Percentiles rank a stretch among this genome's conserved stretches.
These are phyloP conservation scores for Acronicta leporina DNA, from an alignment of 2,888 invertebrate genomes.

Conservation along the genomic window DNA sequence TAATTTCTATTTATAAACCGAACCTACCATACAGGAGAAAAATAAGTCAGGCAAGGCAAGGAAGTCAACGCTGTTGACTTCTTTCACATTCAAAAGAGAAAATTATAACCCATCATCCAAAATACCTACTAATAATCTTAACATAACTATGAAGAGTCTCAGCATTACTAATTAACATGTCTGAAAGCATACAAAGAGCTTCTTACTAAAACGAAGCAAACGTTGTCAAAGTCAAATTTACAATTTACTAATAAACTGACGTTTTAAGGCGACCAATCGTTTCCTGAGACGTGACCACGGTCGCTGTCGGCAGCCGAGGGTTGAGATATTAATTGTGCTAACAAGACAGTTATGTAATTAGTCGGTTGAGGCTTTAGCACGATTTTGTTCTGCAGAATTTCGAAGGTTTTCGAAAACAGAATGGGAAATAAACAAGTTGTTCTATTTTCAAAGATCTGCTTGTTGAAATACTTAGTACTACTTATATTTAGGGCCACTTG, in stretches of 20 bases:
- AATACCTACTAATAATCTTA: too few species aligned
- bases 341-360: slow-evolving; percentile 48
- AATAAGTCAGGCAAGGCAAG: too few species aligned
- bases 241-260: slow-evolving; percentile 44
- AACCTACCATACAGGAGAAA: too few species aligned
- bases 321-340: slow-evolving; percentile 53
- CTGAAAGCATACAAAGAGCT: background rate
- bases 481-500: too few species aligned
- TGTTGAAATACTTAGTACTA: too few species aligned
- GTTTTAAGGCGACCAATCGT: slow-evolving; percentile 32
- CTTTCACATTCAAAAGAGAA: too few species aligned
- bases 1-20: too few species aligned
- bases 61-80: too few species aligned
- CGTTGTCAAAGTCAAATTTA: slow-evolving; percentile 21
- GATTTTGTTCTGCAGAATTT: slow-evolving; percentile 13
- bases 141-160: too few species aligned
- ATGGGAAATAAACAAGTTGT: too few species aligned
- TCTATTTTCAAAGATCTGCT: background rate
- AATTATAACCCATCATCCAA: too few species aligned
- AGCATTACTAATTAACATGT: too few species aligned
- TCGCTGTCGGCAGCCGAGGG: slow-evolving; percentile 15
- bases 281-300: slow-evolving; percentile 46
- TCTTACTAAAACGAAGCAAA: slow-evolving; percentile 5
- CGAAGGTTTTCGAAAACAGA: slow-evolving; percentile 15
- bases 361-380: slow-evolving; percentile 17